phyloP scores from a whole-genome alignment of 2,797 vertebrate genomes.

The Chloroceryle amazona region DNA sequence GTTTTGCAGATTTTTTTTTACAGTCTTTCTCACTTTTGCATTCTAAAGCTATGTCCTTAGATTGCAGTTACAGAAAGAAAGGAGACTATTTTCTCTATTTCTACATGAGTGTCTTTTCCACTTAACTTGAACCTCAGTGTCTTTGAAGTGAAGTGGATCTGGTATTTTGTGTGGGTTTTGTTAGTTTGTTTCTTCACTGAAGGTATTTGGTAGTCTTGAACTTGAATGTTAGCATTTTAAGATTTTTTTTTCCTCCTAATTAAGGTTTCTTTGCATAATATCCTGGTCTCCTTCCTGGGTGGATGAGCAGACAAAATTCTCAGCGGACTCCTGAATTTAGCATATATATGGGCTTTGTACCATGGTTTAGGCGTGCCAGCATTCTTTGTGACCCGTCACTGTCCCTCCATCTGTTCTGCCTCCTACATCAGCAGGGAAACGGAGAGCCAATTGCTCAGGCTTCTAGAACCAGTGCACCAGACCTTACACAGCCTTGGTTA shows the following conservation, averaged over 20 bases:
- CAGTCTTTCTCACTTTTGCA: background rate
- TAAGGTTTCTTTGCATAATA: background rate
- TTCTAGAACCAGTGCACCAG: background rate
- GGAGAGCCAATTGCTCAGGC: background rate
- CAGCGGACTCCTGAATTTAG: background rate
- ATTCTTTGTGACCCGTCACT: background rate
- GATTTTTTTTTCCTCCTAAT: accelerated
- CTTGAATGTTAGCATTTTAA: accelerated
- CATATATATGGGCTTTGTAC: background rate
- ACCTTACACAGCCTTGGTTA: background rate
- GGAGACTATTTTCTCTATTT: background rate
- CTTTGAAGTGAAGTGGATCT: background rate
- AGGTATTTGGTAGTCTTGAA: background rate
- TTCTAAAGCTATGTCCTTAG: background rate
- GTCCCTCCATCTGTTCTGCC: accelerated
- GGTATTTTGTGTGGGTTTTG: background rate
- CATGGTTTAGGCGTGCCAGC: background rate
- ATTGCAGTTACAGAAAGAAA: background rate
- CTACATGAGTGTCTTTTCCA: background rate
- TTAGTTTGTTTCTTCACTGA: background rate
- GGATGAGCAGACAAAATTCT: background rate
- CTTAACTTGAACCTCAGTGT: background rate
- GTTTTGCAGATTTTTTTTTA: background rate
- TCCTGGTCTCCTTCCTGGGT: background rate
- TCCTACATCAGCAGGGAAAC: background rate